Evolutionary conservation across 2,113 vertebrate genomes (phyloP).

Genomic region (Ochotona curzoniae): DNA sequence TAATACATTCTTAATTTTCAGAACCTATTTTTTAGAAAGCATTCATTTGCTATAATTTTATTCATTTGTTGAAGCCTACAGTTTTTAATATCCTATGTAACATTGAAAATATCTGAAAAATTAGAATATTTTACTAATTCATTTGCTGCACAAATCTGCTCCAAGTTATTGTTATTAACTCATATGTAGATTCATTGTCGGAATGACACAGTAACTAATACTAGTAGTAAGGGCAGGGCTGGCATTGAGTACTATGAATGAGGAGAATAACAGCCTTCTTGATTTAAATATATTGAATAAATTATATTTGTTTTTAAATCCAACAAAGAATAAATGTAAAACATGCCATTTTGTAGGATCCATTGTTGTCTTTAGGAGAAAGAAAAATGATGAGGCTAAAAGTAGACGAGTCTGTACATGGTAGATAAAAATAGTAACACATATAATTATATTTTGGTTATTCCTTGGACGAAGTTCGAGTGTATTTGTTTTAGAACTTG

Average conservation of each 20-base stretch:
- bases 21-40: slow-evolving; percentile 55
- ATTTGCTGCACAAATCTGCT: slow-evolving; percentile 61
- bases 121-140: slow-evolving; percentile 26
- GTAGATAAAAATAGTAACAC: background rate
- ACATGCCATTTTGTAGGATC: background rate
- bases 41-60: background rate
- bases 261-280: background rate
- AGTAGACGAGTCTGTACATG: background rate
- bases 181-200: background rate
- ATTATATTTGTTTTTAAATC: slow-evolving; percentile 42
- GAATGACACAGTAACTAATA: background rate
- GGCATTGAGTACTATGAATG: fast-evolving
- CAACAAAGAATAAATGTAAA: slow-evolving; percentile 37
- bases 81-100: slow-evolving; percentile 24
- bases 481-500: background rate
- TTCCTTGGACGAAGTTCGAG: background rate
- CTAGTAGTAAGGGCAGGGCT: background rate
- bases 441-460: background rate
- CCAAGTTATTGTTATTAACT: slow-evolving; percentile 21
- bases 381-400: background rate
- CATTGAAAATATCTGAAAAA: slow-evolving; percentile 48
- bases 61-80: background rate
- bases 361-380: background rate
- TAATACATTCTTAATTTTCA: slow-evolving; percentile 56
- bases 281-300: background rate